Conservation (phyloP, 2,797 vertebrate genomes). For the Ptychadena robeensis region DNA sequence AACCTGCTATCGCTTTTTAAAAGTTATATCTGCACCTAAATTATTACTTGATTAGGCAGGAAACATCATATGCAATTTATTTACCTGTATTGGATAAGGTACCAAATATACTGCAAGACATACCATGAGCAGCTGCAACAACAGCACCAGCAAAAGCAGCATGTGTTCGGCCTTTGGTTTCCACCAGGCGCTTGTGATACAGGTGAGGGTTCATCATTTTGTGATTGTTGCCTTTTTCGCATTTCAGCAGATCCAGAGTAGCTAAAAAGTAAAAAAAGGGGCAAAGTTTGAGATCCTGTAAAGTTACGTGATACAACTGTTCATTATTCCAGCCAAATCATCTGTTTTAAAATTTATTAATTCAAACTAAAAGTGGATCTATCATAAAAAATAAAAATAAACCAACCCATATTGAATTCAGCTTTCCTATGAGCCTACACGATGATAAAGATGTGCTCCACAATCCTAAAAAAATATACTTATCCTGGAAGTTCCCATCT, state of each 20-base stretch:
- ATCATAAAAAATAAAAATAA: too few species aligned
- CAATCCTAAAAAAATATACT: too few species aligned
- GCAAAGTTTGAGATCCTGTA: background rate
- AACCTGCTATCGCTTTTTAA: too few species aligned
- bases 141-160: constrained; percentile 98
- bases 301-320: background rate
- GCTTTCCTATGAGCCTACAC: too few species aligned
- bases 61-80: background rate
- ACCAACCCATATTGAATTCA: too few species aligned
- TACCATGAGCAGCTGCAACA: constrained; percentile 99
- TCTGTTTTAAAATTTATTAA: too few species aligned
- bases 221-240: constrained; percentile 97
- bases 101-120: constrained; percentile 67
- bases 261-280: constrained; percentile 69
- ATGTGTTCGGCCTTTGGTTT: constrained; percentile 94
- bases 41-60: background rate
- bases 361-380: too few species aligned
- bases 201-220: constrained; percentile 88
- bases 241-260: constrained; percentile 86
- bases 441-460: too few species aligned
- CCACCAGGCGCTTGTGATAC: constrained; percentile 87
- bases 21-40: background rate
- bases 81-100: constrained; percentile 59
- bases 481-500: too few species aligned
- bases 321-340: background rate